Base-by-base conservation (phyloP, 2,113 vertebrate species). In the Sebastes schlegelii region DNA sequence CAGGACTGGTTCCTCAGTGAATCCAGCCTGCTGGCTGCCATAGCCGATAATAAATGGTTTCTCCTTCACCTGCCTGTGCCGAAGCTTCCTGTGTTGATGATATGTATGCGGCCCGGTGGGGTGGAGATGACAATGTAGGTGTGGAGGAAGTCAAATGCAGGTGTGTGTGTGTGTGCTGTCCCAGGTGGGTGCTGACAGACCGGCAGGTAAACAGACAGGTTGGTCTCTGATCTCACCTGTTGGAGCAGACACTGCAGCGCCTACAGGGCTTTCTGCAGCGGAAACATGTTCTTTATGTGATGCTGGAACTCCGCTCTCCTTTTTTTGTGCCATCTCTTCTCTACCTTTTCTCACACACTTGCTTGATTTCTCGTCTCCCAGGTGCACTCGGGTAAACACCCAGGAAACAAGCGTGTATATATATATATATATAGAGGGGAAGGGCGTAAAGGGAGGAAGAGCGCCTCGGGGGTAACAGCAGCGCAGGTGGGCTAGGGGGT, bases 181-280 rank as follows among this genome's bases (percentile, higher is more conserved):
- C 86, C 86, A 86, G 88, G 82, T 77, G 82, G 85, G 80, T 86
- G 90, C 91, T 92, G 92, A 93, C 90, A 93, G 92, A 94, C 83
- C 52, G 85, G 79, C 92, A 89, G 90, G 86, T 91, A 92, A 92
- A 93, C 91, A 89, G 90, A 88, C 85, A 92, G 90, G 66, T 72
- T 86, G 82, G 72, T 92, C 89, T 91, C 84, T 92, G 89, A 94
- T 92, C 94, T 92, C 92, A 93, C 92, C 90, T 94, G 93, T 82
- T 85, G 82, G 80, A 83, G 88, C 87, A 91, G 90, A 90, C 87
- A 75, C 76, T 49, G 61, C 86, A 88, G 79, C 89, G 89, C 89
- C 86, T 89, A 63, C 74, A 65, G 82, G 89, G 84, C 82, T 88
- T 34, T 88, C 79, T 62, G 83, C 85, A 79, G 70, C 82, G 88